Percentiles rank a stretch among this genome's conserved stretches.
These are phyloP conservation scores for Drosophila sordidula DNA, from an alignment of 2,888 invertebrate genomes.

Conservation along the genomic window DNA sequence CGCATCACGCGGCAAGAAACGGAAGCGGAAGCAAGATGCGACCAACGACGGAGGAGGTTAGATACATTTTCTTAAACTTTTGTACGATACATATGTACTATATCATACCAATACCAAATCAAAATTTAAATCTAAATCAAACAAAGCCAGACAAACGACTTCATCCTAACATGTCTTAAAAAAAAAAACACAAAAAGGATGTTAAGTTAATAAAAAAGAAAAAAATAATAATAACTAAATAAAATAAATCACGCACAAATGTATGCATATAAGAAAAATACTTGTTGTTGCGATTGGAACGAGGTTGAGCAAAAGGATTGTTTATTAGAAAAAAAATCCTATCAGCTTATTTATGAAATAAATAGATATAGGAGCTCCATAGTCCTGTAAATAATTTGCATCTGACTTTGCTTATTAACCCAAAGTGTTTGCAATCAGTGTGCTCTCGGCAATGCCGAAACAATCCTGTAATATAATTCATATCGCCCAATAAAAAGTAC, in stretches of 20 bases:
- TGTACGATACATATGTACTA: slow-evolving; percentile 44
- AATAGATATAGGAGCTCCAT: not conserved
- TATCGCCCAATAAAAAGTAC: not conserved
- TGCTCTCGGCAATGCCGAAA: slow-evolving; percentile 7
- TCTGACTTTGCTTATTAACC: slow-evolving; percentile 5
- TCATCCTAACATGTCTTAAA: not conserved
- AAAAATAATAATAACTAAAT: not conserved
- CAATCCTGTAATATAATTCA: slow-evolving; percentile 5
- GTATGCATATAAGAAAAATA: slow-evolving; percentile 7
- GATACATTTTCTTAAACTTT: slow-evolving; percentile 85
- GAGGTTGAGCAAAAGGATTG: slow-evolving; percentile 5
- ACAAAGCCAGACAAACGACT: slow-evolving; percentile 4
- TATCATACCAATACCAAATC: slow-evolving; percentile 30
- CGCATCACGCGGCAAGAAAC: slow-evolving; percentile 99
- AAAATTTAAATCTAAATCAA: slow-evolving; percentile 8
- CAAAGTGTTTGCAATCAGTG: slow-evolving; percentile 2
- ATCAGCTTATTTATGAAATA: not conserved
- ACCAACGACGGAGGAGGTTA: slow-evolving; percentile 93
- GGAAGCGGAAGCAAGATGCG: slow-evolving; percentile 99
- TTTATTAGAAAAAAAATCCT: not conserved
- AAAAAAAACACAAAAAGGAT: not conserved
- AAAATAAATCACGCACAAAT: slow-evolving; percentile 4
- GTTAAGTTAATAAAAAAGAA: not conserved
- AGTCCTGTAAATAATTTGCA: slow-evolving; percentile 8
- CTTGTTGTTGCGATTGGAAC: slow-evolving; percentile 14